Percentiles rank a stretch among this genome's conserved stretches.
phyloP scores from a whole-genome alignment of 2,888 invertebrate genomes.

The Thymelicus lineola region DNA sequence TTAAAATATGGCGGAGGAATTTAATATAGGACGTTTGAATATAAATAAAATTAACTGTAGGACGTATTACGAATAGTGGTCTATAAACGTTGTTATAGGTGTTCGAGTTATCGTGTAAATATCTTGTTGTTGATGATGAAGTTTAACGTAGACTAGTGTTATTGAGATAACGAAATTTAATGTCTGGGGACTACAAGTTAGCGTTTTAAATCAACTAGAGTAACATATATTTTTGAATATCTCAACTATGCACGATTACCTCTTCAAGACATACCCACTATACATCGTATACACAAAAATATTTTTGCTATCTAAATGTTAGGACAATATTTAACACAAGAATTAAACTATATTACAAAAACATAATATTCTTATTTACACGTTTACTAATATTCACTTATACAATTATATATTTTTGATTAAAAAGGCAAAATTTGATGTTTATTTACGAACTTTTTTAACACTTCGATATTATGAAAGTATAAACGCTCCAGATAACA shows the following conservation, averaged over 20 bases:
- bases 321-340: constrained; percentile 3
- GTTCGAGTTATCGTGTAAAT: constrained; percentile 54
- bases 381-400: not conserved
- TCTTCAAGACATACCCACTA: constrained; percentile 15
- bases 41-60: constrained; percentile 18
- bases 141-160: constrained; percentile 48
- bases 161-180: constrained; percentile 3
- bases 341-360: not conserved
- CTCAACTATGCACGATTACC: constrained; percentile 24
- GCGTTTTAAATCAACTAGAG: constrained; percentile 13
- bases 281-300: constrained; percentile 6
- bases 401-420: not conserved
- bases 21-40: constrained; percentile 40
- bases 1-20: constrained; percentile 13
- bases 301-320: constrained; percentile 31
- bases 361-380: not conserved
- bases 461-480: not conserved
- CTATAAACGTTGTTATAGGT: constrained; percentile 68
- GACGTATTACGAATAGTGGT: constrained; percentile 37
- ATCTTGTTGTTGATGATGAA: constrained; percentile 64
- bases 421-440: not conserved
- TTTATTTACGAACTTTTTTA: not conserved
- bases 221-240: constrained; percentile 24
- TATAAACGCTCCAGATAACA: not conserved
- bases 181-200: constrained; percentile 1